phyloP scores from a whole-genome alignment of 2,888 invertebrate species.

The Philonicus albiceps region DNA sequence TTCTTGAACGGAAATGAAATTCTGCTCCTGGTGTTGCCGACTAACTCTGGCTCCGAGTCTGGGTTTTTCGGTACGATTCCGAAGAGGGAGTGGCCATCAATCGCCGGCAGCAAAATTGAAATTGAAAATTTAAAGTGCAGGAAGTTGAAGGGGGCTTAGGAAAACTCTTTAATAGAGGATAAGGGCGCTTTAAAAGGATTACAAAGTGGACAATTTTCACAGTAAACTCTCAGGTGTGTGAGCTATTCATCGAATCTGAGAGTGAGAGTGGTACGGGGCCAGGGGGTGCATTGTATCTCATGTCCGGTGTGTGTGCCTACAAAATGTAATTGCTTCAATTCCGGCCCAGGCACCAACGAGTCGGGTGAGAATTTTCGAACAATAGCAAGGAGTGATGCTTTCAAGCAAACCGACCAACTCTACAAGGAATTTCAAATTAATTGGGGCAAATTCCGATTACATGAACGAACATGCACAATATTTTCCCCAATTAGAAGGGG shows the following conservation, averaged over 20 bases:
- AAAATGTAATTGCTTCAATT: background rate
- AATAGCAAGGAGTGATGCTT: background rate
- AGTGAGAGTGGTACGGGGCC: background rate
- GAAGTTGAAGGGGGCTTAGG: background rate
- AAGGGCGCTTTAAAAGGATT: background rate
- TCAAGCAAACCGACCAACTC: background rate
- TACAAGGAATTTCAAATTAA: background rate
- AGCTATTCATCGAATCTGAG: background rate
- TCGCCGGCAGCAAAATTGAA: background rate
- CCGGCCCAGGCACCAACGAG: background rate
- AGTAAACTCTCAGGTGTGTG: background rate
- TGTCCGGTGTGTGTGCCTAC: background rate
- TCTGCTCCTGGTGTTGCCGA: background rate
- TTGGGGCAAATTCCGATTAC: background rate
- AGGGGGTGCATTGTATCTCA: background rate
- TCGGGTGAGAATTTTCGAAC: background rate
- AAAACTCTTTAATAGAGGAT: background rate
- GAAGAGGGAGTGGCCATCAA: background rate
- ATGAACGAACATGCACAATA: background rate
- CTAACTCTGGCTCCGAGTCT: background rate
- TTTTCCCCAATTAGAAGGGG: background rate
- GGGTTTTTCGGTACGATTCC: background rate
- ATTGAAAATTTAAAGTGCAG: background rate
- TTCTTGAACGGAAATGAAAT: slow-evolving; percentile 20
- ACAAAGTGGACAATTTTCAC: background rate